Base-by-base conservation (phyloP, 1,140 invertebrate genomes). In the Eufriesea mexicana region DNA sequence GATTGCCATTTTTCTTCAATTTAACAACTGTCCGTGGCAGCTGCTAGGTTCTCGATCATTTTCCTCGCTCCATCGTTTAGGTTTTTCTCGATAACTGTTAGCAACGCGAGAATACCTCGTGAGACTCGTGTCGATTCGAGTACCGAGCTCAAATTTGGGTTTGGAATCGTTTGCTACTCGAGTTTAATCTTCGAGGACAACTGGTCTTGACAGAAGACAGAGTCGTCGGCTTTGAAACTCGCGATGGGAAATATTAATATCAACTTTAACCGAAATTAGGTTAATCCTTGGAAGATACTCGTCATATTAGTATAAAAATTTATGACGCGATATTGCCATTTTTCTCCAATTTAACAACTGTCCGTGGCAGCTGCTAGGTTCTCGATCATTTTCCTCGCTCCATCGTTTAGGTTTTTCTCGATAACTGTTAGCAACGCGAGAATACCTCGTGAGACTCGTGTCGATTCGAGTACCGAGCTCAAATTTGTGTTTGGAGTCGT, bases 1-100 rank as follows among this genome's bases (percentile, higher is more conserved):
- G 71, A 75, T 81, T 81, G 66, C 20, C 8, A 54, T 75, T 66
- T 75, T 81, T 75, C 12, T 23, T 14, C 23, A 9, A 42, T 73
- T 75, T 75, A 81, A 75, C 28, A 45, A 28, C 51, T 42, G 42
- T 66, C 12, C 20, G 49, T 16, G 23, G 18, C 20, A 20, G 23
- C 42, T 5, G 14, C n/a, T 7, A 45, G 55, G 45, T 25, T 25
- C 10, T 54, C 14, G 35, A 74, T 74, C 68, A 64, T 28, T 25
- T 28, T 51, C 51, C 55, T 67, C n/a, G n/a, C n/a, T n/a, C n/a
- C n/a, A n/a, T n/a, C n/a, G n/a, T n/a, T 62, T 2, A 16, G 12
- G 23, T 67, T 51, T 51, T n/a, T 72, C 23, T n/a, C 14, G 2
- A 8, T 8, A 23, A 54, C 35, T 35, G 35, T 35, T 35, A 35